These are phyloP conservation scores for Spilarctia lutea DNA, from an alignment of 2,888 invertebrate genomes.

Conservation along the genomic window DNA sequence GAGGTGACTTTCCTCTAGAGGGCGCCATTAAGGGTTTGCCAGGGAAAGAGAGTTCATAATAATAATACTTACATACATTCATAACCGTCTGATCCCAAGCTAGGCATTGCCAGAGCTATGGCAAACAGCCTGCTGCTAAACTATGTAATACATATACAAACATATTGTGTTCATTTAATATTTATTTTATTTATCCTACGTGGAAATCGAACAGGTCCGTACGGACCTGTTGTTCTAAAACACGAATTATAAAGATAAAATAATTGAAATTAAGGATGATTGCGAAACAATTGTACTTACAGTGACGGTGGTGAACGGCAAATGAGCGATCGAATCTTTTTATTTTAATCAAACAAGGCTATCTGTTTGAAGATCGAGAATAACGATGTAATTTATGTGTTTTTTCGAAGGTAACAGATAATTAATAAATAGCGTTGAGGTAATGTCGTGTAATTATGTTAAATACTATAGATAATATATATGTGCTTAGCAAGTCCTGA, in stretches of 20 bases:
- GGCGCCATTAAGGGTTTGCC: no score
- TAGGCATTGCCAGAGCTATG: no score
- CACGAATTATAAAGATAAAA: constrained; percentile 25
- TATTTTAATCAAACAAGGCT: constrained; percentile 35
- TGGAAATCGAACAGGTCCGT: no score
- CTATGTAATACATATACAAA: no score
- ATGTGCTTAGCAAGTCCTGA: no score
- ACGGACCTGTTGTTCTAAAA: background rate
- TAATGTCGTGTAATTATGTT: background rate
- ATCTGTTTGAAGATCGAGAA: constrained; percentile 31
- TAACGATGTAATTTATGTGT: constrained; percentile 25
- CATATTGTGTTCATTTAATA: no score
- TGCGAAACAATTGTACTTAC: constrained; percentile 29
- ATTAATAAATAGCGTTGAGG: constrained; percentile 4
- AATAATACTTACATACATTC: no score
- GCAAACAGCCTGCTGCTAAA: no score
- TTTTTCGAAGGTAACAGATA: constrained; percentile 11
- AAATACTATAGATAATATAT: background rate
- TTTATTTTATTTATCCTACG: no score
- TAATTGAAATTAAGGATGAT: constrained; percentile 40
- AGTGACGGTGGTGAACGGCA: constrained; percentile 26
- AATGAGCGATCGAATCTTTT: constrained; percentile 40
- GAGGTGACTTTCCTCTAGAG: no score
- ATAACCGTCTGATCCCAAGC: no score
- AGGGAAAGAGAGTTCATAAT: no score